Conservation (phyloP, 1,140 invertebrate species). For the Drosophila pandora region DNA sequence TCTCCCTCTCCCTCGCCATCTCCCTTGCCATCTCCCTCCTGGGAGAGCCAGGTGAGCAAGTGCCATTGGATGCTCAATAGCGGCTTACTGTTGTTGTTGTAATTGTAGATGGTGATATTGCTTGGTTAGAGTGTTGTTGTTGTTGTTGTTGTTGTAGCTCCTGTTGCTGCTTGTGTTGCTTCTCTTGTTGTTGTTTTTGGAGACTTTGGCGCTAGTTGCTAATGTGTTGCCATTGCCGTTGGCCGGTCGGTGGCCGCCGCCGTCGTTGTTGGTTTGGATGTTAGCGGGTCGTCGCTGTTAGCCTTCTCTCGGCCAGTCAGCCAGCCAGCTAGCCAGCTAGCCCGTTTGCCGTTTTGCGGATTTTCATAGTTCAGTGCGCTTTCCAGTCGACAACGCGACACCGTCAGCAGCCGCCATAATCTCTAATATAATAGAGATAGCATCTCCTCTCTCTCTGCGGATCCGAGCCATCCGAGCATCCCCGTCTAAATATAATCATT, state of each 20-base stretch:
- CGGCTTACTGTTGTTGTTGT: constrained; percentile 21
- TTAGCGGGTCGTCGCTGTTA: constrained; percentile 33
- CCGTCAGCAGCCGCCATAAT: constrained; percentile 53
- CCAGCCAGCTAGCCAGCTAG: constrained; percentile 35
- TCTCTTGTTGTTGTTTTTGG: background rate
- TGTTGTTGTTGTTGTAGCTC: constrained; percentile 18
- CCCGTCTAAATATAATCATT: constrained; percentile 68
- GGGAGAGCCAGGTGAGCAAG: constrained; percentile 51
- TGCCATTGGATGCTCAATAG: constrained; percentile 71
- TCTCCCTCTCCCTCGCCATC: too few species aligned
- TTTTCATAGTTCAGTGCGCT: constrained; percentile 82
- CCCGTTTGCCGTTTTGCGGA: constrained; percentile 48
- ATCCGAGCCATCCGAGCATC: too few species aligned
- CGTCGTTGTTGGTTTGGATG: constrained; percentile 9
- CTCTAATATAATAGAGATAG: background rate
- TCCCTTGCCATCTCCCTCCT: too few species aligned
- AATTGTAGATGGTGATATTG: constrained; percentile 8
- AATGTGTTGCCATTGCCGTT: constrained; percentile 28
- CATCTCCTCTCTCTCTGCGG: too few species aligned
- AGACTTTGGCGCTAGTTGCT: background rate
- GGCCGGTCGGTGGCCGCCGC: constrained; percentile 9
- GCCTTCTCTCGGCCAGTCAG: constrained; percentile 43
- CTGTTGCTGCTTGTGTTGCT: constrained; percentile 8
- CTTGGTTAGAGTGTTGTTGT: constrained; percentile 5
- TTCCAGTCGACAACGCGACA: constrained; percentile 75